phyloP scores from a whole-genome alignment of 2,113 vertebrate genomes.

The Pagrus major region DNA sequence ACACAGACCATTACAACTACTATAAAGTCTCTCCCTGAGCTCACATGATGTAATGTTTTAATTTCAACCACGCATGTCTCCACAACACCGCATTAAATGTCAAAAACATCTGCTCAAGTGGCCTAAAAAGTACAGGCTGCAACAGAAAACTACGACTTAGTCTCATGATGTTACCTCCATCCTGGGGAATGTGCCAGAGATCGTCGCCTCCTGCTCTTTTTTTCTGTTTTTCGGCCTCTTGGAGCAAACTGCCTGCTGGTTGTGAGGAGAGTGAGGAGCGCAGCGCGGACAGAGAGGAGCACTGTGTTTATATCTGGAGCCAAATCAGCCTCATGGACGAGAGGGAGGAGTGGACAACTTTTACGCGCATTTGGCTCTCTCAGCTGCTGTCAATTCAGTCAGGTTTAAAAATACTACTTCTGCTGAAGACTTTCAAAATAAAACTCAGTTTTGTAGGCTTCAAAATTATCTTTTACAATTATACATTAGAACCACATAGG shows the following conservation, averaged over 20 bases:
- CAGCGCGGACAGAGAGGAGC: conserved; percentile 25
- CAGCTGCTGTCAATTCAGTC: conserved; percentile 29
- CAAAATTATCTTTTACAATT: too few species aligned
- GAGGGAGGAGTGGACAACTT: conserved; percentile 58
- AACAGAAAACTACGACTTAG: not conserved
- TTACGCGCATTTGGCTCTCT: conserved; percentile 22
- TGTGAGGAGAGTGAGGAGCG: conserved; percentile 25
- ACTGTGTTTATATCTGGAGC: conserved; percentile 72
- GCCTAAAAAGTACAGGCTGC: conserved; percentile 13
- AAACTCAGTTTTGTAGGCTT: conserved; percentile 3
- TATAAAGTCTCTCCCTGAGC: not conserved
- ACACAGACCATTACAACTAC: not conserved
- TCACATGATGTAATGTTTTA: conserved; percentile 21
- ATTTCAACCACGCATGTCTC: conserved; percentile 23
- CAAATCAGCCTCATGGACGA: conserved; percentile 49
- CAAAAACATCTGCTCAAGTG: conserved; percentile 32
- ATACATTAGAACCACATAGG: too few species aligned
- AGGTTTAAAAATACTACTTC: not conserved
- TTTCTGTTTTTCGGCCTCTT: not conserved
- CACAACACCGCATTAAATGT: conserved; percentile 12
- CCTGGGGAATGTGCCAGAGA: conserved; percentile 49
- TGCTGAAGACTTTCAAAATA: conserved; percentile 51
- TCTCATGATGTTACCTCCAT: conserved; percentile 74
- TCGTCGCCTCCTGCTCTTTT: conserved; percentile 23
- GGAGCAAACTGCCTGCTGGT: conserved; percentile 21